Base-by-base conservation (phyloP, 1,140 invertebrate genomes). In the Pseudachorutes palmiensis region DNA sequence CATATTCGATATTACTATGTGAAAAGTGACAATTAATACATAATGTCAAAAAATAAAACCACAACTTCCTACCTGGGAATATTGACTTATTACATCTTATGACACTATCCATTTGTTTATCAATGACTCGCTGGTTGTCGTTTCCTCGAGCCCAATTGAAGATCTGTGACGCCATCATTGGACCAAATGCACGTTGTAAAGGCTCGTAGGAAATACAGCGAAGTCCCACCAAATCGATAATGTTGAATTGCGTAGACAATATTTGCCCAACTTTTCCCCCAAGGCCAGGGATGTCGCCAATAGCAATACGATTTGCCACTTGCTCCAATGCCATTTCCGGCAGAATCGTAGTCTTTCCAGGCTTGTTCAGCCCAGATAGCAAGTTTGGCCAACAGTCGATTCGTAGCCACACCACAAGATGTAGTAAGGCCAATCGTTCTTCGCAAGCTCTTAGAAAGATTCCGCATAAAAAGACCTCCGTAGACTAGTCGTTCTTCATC, bases 371-470 rank as follows among this genome's bases (percentile, higher is more conserved):
- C 2, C 49, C 51, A 5, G 16, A 58, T n/a, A 3, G 5, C 64
- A 19, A 65, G 12, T 58, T 65, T 65, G 1, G 64, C 31, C 19
- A 57, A 24, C 16, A 65, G 26, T 28, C 55, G 49, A 19, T 65
- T 65, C 0, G 49, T 32, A 0, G 45, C 51, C 2, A 59, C 33
- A 22, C 64, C 64, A 9, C 32, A 29, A 16, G 64, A 65, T 24
- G 64, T 16, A 22, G 9, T 14, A 26, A 55, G 24, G 5, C 51
- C 51, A 24, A 55, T 26, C 5, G 51, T 5, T 5, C 24, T 5
- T 26, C 5, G 12, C 5, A 55, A 26, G 51, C 24, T 9, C 5
- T 55, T 5, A 14, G 51, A 19, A 5, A 55, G 24, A 5, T 14
- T 26, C 24, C 51, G 9, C 51, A 55, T 55, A 24, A 55, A 55